Conservation (phyloP, 2,888 invertebrate species). For the Mimachlamys varia region DNA sequence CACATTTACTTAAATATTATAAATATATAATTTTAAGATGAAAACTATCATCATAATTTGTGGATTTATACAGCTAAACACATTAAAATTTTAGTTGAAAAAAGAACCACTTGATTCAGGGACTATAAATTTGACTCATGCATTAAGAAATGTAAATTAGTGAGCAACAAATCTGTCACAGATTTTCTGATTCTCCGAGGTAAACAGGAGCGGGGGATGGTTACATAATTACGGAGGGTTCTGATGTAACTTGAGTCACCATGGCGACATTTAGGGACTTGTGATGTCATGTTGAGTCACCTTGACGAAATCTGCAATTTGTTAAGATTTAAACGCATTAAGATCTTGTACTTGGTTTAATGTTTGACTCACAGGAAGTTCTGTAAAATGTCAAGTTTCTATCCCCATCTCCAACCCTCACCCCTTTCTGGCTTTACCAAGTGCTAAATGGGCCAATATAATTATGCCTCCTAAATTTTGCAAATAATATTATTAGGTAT, state of each 20-base stretch:
- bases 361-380: background rate
- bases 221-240: background rate
- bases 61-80: background rate
- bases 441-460: no score
- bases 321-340: background rate
- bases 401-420: background rate
- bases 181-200: background rate
- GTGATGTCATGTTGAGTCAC: slow-evolving; percentile 32
- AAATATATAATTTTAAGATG: background rate
- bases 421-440: background rate
- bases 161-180: background rate
- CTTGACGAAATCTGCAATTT: background rate
- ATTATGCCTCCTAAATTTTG: no score
- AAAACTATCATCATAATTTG: background rate
- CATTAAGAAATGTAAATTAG: background rate
- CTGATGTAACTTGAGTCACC: background rate
- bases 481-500: no score
- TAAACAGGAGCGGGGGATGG: background rate
- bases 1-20: background rate
- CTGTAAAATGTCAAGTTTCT: background rate
- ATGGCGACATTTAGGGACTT: background rate
- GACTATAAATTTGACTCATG: background rate
- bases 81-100: background rate
- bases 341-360: background rate
- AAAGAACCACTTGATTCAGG: background rate